Percentiles rank a stretch among this genome's conserved stretches.
Conservation (phyloP, 2,797 vertebrate species). For the Typhlichthys subterraneus region DNA sequence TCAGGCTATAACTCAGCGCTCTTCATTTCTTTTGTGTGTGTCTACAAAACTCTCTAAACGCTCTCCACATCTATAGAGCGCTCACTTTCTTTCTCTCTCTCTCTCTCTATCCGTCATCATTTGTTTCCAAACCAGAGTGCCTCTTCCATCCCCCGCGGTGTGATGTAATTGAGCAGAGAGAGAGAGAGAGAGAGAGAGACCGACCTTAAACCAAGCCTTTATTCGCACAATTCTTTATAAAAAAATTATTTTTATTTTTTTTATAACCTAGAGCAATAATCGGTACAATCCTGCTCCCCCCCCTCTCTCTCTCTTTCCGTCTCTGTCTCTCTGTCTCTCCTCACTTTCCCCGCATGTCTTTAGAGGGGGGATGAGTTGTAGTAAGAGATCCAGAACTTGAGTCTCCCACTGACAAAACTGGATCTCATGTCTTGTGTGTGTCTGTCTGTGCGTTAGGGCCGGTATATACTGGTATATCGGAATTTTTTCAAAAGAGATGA, state of each 20-base stretch:
- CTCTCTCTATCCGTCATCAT: neutral
- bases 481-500: too few relatives aligned
- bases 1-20: too few relatives aligned
- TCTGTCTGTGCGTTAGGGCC: too few relatives aligned
- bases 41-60: too few relatives aligned
- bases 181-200: conserved; percentile 7
- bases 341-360: neutral
- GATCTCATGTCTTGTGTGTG: neutral
- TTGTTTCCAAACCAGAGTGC: neutral
- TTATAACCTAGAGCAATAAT: too few relatives aligned
- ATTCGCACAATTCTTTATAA: too few relatives aligned
- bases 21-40: too few relatives aligned
- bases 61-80: neutral
- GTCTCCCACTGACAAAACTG: neutral
- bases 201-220: neutral
- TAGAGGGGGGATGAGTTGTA: too few relatives aligned
- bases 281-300: neutral
- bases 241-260: too few relatives aligned
- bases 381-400: too few relatives aligned
- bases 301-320: neutral
- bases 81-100: neutral
- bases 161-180: conserved; percentile 29
- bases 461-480: too few relatives aligned
- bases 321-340: neutral
- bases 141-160: neutral